Conservation (phyloP, 2,113 vertebrate genomes). For the Thunnus maccoyii region DNA sequence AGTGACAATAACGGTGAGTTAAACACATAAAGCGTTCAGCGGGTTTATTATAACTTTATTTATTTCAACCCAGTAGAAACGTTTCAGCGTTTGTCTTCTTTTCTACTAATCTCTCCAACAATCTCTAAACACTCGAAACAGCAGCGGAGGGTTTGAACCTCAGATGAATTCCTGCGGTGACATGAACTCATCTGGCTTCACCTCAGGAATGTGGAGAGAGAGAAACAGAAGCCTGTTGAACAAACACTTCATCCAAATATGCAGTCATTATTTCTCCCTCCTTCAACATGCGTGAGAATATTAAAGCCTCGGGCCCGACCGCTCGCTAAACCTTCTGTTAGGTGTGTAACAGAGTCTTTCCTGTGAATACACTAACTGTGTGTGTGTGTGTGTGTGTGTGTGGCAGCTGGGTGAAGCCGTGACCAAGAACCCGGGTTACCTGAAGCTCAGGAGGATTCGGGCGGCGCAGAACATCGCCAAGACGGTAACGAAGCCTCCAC, state of each 20-base stretch:
- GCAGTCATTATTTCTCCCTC: too few relatives aligned
- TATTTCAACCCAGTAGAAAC: too few relatives aligned
- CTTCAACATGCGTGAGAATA: too few relatives aligned
- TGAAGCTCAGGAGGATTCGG: slow-evolving; percentile 76
- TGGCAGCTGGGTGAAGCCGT: slow-evolving; percentile 70
- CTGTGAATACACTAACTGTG: slow-evolving; percentile 18
- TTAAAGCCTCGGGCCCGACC: too few relatives aligned
- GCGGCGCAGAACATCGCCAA: slow-evolving; percentile 77
- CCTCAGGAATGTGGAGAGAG: not conserved
- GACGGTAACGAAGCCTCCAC: slow-evolving; percentile 51
- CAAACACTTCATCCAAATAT: too few relatives aligned
- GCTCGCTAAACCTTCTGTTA: too few relatives aligned
- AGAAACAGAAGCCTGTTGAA: not conserved
- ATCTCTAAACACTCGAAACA: too few relatives aligned
- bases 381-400: slow-evolving; percentile 19
- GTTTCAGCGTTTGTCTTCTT: too few relatives aligned
- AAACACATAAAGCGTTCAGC: too few relatives aligned
- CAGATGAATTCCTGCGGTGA: not conserved
- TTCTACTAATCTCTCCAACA: too few relatives aligned
- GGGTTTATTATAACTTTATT: too few relatives aligned
- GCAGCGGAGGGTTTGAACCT: not conserved
- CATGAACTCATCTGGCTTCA: not conserved
- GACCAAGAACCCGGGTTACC: slow-evolving; percentile 75
- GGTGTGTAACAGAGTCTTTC: not conserved
- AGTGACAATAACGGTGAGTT: too few relatives aligned